Conservation (phyloP, 2,888 invertebrate genomes). For the Watsonalla binaria region DNA sequence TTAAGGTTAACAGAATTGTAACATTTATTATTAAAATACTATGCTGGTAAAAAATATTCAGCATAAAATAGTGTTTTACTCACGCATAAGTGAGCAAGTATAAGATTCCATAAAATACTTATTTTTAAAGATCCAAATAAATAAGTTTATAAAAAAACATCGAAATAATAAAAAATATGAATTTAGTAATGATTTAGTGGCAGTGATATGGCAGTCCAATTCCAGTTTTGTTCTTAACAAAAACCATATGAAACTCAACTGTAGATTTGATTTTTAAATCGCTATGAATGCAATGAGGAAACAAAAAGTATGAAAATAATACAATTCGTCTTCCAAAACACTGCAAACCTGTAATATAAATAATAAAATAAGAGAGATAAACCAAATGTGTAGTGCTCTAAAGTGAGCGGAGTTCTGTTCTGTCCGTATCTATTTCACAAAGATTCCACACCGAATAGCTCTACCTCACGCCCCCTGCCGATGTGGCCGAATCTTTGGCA, state of each 20-base stretch:
- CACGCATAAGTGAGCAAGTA: not conserved
- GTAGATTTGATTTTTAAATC: too few species aligned
- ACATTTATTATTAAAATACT: slow-evolving; percentile 15
- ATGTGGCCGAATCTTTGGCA: slow-evolving; percentile 3
- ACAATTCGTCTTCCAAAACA: not conserved
- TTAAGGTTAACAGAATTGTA: slow-evolving; percentile 27
- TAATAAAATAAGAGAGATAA: not conserved
- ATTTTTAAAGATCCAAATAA: not conserved
- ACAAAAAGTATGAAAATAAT: not conserved
- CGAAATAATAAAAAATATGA: not conserved
- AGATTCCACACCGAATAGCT: slow-evolving; percentile 17
- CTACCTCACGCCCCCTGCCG: slow-evolving; percentile 23
- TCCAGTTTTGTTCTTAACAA: too few species aligned
- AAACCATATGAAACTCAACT: too few species aligned
- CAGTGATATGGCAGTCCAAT: too few species aligned
- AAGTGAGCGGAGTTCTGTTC: not conserved
- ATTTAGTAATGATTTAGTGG: not conserved
- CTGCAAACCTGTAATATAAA: not conserved
- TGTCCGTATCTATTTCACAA: slow-evolving; percentile 6
- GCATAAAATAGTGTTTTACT: not conserved
- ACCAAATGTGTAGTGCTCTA: not conserved
- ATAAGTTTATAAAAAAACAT: not conserved
- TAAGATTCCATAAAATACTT: not conserved
- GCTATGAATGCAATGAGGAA: too few species aligned
- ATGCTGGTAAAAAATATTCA: not conserved